Evolutionary conservation across 1,140 invertebrate species (phyloP).

Genomic region (Zaprionus nigranus): DNA sequence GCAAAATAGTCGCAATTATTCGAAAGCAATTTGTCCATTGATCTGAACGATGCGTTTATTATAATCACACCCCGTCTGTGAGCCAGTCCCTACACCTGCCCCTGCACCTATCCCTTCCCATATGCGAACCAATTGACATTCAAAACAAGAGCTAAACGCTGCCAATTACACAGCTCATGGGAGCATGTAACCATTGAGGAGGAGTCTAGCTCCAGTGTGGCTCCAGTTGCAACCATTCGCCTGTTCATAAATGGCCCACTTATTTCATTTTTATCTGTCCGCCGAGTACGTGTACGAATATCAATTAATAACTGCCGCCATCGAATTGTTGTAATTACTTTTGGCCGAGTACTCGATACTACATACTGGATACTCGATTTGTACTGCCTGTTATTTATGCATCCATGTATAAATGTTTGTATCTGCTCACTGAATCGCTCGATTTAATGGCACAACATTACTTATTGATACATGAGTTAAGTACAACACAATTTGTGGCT

Average conservation of each 20-base stretch:
- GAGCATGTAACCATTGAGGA: constrained; percentile 48
- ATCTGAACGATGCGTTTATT: constrained; percentile 53
- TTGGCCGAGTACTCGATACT: constrained; percentile 22
- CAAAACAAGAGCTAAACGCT: constrained; percentile 50
- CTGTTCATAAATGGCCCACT: constrained; percentile 56
- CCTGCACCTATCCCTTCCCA: constrained; percentile 5
- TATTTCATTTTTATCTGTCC: constrained; percentile 56
- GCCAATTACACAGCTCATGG: constrained; percentile 48
- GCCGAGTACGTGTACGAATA: constrained; percentile 47
- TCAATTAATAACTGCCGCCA: constrained; percentile 66
- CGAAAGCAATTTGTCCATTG: constrained; percentile 67
- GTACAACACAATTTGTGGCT: constrained; percentile 16
- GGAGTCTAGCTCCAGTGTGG: background rate
- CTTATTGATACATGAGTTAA: constrained; percentile 15
- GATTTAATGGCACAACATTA: constrained; percentile 19
- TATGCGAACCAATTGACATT: constrained; percentile 42
- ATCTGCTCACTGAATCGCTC: constrained; percentile 31
- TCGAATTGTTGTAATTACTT: constrained; percentile 61
- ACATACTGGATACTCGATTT: constrained; percentile 28
- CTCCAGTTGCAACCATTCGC: background rate
- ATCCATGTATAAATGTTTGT: constrained; percentile 41
- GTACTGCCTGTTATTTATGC: constrained; percentile 31
- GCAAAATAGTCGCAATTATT: constrained; percentile 66
- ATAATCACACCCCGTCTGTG: constrained; percentile 17
- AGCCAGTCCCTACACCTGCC: background rate